Conservation (phyloP, 2,888 invertebrate species). For the Loripinus fragilis region DNA sequence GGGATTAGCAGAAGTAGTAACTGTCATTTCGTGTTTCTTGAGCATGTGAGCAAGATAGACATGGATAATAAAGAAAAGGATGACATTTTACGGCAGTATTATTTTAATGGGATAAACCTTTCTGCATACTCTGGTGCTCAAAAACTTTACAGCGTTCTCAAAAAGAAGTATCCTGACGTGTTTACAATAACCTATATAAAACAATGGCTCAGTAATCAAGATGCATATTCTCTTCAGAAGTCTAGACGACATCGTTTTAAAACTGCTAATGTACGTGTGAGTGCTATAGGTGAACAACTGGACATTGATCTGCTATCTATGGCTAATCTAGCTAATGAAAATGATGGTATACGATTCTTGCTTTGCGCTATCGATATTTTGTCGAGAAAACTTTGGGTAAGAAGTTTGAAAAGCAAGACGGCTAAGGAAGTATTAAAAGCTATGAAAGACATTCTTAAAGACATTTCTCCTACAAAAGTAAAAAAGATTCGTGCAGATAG, state of each 20-base stretch:
- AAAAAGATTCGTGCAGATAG: no score
- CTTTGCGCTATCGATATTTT: slow-evolving; percentile 27
- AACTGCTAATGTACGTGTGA: slow-evolving; percentile 13
- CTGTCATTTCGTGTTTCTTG: no score
- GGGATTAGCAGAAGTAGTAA: no score
- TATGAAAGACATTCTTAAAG: neutral
- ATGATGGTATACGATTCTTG: slow-evolving; percentile 7
- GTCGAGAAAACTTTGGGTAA: slow-evolving; percentile 24
- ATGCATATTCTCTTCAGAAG: slow-evolving; percentile 20
- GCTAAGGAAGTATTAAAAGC: neutral
- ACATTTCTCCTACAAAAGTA: neutral
- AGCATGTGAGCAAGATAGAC: no score
- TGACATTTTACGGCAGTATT: no score
- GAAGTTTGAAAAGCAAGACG: slow-evolving; percentile 23
- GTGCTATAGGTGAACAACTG: slow-evolving; percentile 13
- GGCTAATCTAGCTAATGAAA: slow-evolving; percentile 3
- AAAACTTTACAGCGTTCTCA: slow-evolving; percentile 14
- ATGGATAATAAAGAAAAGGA: no score
- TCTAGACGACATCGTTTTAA: neutral
- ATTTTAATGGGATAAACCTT: no score
- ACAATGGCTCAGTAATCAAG: neutral
- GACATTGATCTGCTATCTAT: slow-evolving; percentile 18
- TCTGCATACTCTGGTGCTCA: slow-evolving; percentile 15
- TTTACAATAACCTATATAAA: slow-evolving; percentile 6
- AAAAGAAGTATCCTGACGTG: neutral